phyloP scores from a whole-genome alignment of 2,797 vertebrate species.

The Danio jaintianensis region DNA sequence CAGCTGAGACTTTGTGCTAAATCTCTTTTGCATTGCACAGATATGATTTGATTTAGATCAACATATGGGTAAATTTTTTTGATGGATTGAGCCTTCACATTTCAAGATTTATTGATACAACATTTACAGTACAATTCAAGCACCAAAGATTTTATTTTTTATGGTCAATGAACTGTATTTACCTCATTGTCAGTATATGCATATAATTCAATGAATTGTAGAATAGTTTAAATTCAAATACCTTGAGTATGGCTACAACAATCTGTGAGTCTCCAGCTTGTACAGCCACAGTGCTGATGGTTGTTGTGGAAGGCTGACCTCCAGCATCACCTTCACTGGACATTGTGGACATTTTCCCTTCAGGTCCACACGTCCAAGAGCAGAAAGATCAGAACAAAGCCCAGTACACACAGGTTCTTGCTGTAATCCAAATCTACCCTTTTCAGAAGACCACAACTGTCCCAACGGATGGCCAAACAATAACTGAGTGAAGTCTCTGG shows the following conservation, averaged over 20 bases:
- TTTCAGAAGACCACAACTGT: conserved; percentile 14
- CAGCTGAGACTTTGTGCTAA: not conserved
- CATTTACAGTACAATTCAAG: not conserved
- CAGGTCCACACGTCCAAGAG: conserved; percentile 54
- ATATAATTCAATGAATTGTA: not conserved
- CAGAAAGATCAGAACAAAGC: conserved; percentile 19
- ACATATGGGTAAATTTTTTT: not conserved
- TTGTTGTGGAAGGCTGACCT: conserved; percentile 79
- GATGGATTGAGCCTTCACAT: not conserved
- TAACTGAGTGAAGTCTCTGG: conserved; percentile 39
- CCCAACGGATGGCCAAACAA: conserved; percentile 18
- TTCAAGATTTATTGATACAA: no score
- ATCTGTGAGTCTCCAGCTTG: conserved; percentile 87
- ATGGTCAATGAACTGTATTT: no score
- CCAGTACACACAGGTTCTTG: not conserved
- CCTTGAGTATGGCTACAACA: conserved; percentile 87
- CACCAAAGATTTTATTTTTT: no score
- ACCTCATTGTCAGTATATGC: no score
- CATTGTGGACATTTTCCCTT: conserved; percentile 68
- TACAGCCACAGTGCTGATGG: conserved; percentile 88
- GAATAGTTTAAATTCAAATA: conserved; percentile 65
- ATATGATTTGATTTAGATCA: not conserved
- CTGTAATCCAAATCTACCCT: conserved; percentile 30
- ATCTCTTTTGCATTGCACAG: not conserved
- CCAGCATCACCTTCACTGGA: conserved; percentile 66